These are phyloP conservation scores for Cephus pygmeus DNA, from an alignment of 2,888 invertebrate genomes.

Conservation along the genomic window DNA sequence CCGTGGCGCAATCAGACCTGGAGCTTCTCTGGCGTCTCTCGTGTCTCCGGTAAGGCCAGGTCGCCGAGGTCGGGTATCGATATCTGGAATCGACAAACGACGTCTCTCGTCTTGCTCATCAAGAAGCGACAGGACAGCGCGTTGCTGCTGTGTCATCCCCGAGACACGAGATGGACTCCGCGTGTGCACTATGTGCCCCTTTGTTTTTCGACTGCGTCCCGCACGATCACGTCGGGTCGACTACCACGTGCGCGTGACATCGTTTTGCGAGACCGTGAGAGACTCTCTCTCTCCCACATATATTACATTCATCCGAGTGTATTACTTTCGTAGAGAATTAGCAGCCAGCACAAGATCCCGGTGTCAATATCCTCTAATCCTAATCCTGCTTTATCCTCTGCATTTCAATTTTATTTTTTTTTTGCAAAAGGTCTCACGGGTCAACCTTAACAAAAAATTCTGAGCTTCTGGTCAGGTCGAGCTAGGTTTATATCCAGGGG, in stretches of 20 bases:
- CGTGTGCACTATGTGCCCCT: slow-evolving; percentile 12
- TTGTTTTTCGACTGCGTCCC: slow-evolving; percentile 11
- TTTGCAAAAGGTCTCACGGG: not conserved
- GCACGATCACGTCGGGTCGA: not conserved
- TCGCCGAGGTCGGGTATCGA: slow-evolving; percentile 57
- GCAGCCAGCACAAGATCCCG: not conserved
- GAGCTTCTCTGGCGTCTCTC: slow-evolving; percentile 27
- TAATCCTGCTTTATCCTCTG: not conserved
- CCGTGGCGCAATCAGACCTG: slow-evolving; percentile 51
- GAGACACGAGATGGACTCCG: slow-evolving; percentile 28
- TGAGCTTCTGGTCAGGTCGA: not conserved
- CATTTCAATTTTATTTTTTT: not conserved
- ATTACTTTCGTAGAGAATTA: not conserved
- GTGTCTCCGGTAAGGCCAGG: slow-evolving; percentile 35
- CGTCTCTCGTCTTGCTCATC: slow-evolving; percentile 59
- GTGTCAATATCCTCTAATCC: not conserved
- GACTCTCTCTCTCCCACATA: not conserved
- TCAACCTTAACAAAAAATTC: not conserved
- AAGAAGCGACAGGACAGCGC: slow-evolving; percentile 50
- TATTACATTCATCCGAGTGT: not conserved
- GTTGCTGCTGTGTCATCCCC: slow-evolving; percentile 55
- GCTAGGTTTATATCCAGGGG: not conserved
- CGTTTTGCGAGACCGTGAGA: not conserved
- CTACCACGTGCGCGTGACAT: not conserved
- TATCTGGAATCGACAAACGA: slow-evolving; percentile 61